Evolutionary conservation across 2,113 vertebrate genomes (phyloP).

Genomic region (Enhydra lutris): DNA sequence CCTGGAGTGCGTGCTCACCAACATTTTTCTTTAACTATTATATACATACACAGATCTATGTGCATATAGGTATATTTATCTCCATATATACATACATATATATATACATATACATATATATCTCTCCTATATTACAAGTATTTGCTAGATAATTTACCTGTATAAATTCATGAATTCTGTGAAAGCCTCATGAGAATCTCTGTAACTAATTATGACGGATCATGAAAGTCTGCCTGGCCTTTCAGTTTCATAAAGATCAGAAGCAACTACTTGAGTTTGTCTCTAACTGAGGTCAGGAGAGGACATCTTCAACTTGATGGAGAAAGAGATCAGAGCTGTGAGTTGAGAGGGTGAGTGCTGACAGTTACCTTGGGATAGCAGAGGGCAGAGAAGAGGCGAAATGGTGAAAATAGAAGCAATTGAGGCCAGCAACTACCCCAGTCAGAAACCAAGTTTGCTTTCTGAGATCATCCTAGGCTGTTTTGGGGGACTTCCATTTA

Average conservation of each 20-base stretch:
- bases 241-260: not conserved
- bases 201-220: not conserved
- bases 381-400: not conserved
- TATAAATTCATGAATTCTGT: not conserved
- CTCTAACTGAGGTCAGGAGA: not conserved
- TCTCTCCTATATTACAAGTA: not conserved
- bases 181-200: not conserved
- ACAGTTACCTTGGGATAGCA: conserved; percentile 9
- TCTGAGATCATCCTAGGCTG: not conserved
- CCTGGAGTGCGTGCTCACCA: not conserved
- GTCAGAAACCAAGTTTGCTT: not conserved
- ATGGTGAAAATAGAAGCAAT: conserved; percentile 49
- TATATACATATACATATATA: not conserved
- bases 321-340: not conserved
- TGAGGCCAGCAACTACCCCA: not conserved
- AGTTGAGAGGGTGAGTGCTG: not conserved
- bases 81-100: too few species aligned
- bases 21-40: not conserved
- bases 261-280: not conserved
- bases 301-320: not conserved
- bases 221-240: not conserved
- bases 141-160: not conserved
- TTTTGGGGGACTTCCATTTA: not conserved
- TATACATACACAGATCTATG: not conserved
- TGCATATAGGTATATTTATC: too few species aligned